Base-by-base conservation (phyloP, 2,797 vertebrate species). In the Lindbergichthys nudifrons region DNA sequence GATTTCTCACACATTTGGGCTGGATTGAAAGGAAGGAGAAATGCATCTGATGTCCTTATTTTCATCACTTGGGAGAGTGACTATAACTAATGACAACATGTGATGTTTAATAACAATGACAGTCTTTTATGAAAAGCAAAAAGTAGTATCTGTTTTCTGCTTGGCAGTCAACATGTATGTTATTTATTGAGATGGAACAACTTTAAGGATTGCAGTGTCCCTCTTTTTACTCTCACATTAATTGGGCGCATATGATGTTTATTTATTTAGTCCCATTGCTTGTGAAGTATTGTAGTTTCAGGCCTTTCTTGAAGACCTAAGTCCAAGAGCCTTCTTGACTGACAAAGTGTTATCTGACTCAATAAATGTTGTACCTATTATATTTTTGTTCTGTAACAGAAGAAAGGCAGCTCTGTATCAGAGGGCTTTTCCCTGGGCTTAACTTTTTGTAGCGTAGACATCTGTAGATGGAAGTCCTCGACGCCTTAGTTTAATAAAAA, bases 351-450 rank as follows among this genome's bases (percentile, higher is more conserved):
- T 48, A 32, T 71, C 51, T 36, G 30, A 43, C 58, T 45, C 21
- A 23, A 57, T 39, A 13, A 46, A 58, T 58, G 56, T 47, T 77
- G 45, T 67, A 47, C 51, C 53, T 60, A 43, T 78, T 77, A 69
- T 50, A 48, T 47, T 76, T 61, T 72, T 89, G 53, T 85, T 89
- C 76, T 85, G 82, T 70, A 71, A 81, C 87, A 80, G 82, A 88
- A 84, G 80, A 73, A 69, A 64, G 79, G 57, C 64, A 78, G 65
- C 77, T 87, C 77, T 80, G 75, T 70, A 81, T 84, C 73, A 77
- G 77, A 86, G 79, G 56, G 77, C 62, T 69, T 86, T 70, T 48
- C 59, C 77, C 48, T 65, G 60, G 67, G 77, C 61, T 73, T 26
- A 65, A 69, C 71, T 77, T 77, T n/a, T 39, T 43, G 58, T 70